Evolutionary conservation across 2,888 invertebrate genomes (phyloP), one percentile per base, ranked within the genome.

Genomic region (Steinernema carpocapsae): DNA sequence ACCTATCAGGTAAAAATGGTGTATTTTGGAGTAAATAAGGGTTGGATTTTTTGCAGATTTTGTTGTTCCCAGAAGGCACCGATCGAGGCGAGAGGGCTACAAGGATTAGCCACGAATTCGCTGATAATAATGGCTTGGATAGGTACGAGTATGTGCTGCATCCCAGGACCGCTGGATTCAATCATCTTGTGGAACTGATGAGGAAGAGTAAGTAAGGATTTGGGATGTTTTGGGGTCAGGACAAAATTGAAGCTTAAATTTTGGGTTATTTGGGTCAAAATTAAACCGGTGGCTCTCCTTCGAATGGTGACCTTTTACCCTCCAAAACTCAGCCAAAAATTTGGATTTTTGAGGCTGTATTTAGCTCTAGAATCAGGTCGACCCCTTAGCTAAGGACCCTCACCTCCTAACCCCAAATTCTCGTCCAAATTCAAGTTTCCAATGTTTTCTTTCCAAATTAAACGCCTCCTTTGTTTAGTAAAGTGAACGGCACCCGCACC

Each of bases 1-100:
- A 91, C 91, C 71, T 88, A 88, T 73, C 88, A 89, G 86, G 89
- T 89, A 79, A n/a, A 7, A 43, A 46, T 37, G 14, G 88, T 93
- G 37, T 79, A 89, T 78, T 88, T 88, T 52, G 93, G 92, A 86
- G 89, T 92, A 7, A 7, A 7, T 14, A n/a, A 4, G 19, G 6
- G 4, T 48, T 7, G 19, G 17, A n/a, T 48, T 48, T 83, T 37
- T 43, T 86, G 45, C 91, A 93, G 89, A 88, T 94, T 56, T 89
- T 95, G 42, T 90, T 95, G 79, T 92, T 92, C 86, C 94, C 94
- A 0, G 94, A 94, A 89, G 94, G 94, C 14, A 94, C 94, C 0
- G 94, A 95, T 87, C 89, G 94, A 74, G 93, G 93, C 29, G 89
- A 90, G 29, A 89, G 90, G 19, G 93, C 93, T 72, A 91, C 91